Evolutionary conservation across 2,113 vertebrate species (phyloP).

Genomic region (Toxostoma redivivum): DNA sequence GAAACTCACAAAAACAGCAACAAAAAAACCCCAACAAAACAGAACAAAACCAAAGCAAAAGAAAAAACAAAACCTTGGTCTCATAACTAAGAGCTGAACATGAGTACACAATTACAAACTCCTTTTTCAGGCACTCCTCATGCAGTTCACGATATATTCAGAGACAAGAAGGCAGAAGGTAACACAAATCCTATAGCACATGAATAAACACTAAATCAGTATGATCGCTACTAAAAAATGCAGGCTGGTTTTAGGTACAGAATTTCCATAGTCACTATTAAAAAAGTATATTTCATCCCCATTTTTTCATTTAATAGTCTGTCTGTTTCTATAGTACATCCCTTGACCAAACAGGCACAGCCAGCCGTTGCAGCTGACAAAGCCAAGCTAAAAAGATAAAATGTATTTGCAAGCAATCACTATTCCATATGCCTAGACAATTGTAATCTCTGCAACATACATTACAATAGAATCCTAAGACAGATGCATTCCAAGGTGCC

Average conservation of each 20-base stretch:
- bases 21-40: neutral
- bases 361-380: neutral
- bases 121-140: neutral
- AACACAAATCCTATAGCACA: rapidly evolving
- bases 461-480: neutral
- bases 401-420: neutral
- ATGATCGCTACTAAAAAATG: neutral
- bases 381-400: neutral
- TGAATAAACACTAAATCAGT: neutral
- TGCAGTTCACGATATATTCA: neutral
- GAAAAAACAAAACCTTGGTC: neutral
- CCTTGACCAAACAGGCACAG: neutral
- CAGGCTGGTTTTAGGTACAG: neutral
- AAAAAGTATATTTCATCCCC: neutral
- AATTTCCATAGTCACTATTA: neutral
- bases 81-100: neutral
- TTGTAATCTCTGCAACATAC: neutral
- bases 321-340: neutral
- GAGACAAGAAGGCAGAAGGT: neutral
- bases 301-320: neutral
- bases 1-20: neutral
- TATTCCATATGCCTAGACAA: neutral
- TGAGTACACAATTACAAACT: neutral
- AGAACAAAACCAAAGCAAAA: neutral
- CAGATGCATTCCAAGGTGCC: neutral